Conservation (phyloP, 2,113 vertebrate genomes). For the Gallinago jamesoni region DNA sequence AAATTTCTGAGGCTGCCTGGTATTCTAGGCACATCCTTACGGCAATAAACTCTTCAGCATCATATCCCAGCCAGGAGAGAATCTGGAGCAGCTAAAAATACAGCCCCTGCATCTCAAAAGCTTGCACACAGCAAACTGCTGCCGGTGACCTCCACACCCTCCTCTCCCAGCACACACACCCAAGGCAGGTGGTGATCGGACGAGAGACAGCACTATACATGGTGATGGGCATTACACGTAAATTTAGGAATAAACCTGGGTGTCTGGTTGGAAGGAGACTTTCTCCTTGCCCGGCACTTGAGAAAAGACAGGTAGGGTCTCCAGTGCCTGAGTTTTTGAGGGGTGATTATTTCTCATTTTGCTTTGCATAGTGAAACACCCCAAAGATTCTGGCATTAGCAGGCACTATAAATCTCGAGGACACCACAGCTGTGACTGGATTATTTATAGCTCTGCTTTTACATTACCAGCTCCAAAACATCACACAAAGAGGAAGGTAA, state of each 20-base stretch:
- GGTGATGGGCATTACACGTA: not conserved
- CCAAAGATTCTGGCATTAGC: conserved; percentile 60
- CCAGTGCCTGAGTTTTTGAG: not conserved
- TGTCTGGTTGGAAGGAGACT: not conserved
- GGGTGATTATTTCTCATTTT: conserved; percentile 31
- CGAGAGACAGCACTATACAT: not conserved
- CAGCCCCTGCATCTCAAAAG: conserved; percentile 36
- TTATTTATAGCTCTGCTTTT: conserved; percentile 79
- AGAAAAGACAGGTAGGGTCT: not conserved
- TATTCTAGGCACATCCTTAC: conserved; percentile 70
- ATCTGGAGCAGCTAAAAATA: conserved; percentile 77
- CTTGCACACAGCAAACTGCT: conserved; percentile 10
- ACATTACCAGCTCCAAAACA: conserved; percentile 69
- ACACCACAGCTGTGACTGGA: conserved; percentile 69
- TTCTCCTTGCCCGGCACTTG: not conserved
- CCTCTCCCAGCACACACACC: not conserved
- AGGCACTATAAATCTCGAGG: conserved; percentile 65
- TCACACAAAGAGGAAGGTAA: conserved; percentile 75
- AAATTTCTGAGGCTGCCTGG: conserved; percentile 65
- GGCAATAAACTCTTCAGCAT: conserved; percentile 69
- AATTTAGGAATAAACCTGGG: not conserved
- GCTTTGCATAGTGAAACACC: conserved; percentile 31
- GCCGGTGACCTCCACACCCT: conserved; percentile 24
- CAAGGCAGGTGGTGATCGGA: not conserved
- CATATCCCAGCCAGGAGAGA: conserved; percentile 51